Evolutionary conservation across 2,888 invertebrate species (phyloP), one percentile per base, ranked within the genome.

Genomic region (Pheosia gnoma): DNA sequence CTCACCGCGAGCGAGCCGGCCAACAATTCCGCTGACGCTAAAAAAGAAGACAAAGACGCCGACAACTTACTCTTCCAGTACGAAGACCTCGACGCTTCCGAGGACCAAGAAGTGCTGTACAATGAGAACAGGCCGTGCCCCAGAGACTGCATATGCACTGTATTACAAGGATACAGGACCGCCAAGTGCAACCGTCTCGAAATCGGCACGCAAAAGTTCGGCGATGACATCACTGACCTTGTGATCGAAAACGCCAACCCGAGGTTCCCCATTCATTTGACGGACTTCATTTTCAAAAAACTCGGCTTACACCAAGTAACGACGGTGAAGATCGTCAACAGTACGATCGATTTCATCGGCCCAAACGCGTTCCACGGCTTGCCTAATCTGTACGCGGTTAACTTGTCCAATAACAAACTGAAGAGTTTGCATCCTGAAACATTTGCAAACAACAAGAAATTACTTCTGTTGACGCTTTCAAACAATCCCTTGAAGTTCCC

Each of bases 281-380:
- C 94, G 10, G 94, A 94, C 62, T 92, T 93, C 60, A 94, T 95
- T 74, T 96, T 96, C 83, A 88, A 93, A 68, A 94, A 94, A 70
- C 88, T 95, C 63, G 95, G 96, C 55, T 91, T 97, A 39, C 94
- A 95, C 74, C 94, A 95, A 74, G 90, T 96, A 49, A 95, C 95
- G 38, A 95, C 96, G 4, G 94, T 97, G 13, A 95, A 95, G 79
- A 96, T 97, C 73, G 94, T 95, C 59, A 95, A 96, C 82, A 96
- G 96, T 65, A 95, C 95, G 9, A 95, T 97, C 77, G 90, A 94
- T 56, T 94, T 94, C 61, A 94, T 97, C 70, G 95, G 95, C 73
- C 94, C 95, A 36, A 95, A 94, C 57, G 96, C 97, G 0, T 97
- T 97, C 91, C 94, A 95, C 66, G 95, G 95, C 5, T 90, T 97